Evolutionary conservation across 2,888 invertebrate genomes (phyloP), one percentile per base, ranked within the genome.

Genomic region (Conus canariensis): DNA sequence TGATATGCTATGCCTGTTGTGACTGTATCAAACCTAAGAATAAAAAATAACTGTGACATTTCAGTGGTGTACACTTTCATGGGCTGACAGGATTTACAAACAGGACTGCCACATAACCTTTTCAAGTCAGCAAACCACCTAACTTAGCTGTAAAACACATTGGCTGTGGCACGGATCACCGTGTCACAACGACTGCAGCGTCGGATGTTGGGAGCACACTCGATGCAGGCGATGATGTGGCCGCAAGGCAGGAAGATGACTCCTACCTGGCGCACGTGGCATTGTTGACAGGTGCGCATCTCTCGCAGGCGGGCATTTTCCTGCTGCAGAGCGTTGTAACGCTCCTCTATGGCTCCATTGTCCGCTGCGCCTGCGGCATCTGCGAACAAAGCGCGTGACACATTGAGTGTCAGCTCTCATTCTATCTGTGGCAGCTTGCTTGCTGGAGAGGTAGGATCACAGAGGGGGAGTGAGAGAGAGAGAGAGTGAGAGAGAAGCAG

Each of bases 181-280:
- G 83, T 74, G 59, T 83, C 83, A 67, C 91, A 91, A 8, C 90
- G 25, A 4, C 56, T 25, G 85, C 91, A 91, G 10, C 60, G 67
- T 8, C 82, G 45, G 19, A 90, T 90, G 19, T 8, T 30, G 22
- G 90, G 90, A 7, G 90, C 90, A 70, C 91, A 91, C 5, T 64
- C 58, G 19, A 90, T 74, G 77, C 91, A 91, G 4, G 91, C 91
- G 16, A 91, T 85, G 22, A 91, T 90, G 83, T 91, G 91, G 12
- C 91, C 91, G 90, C 91, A 91, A 8, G 91, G 91, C 30, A 91
- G 64, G 59, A 70, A 91, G 59, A 91, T 88, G 77, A 90, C 90
- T 45, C 85, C 88, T 22, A 91, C 88, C 7, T 85, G 70, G n/a
- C 83, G 25, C 10, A 58, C 45, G 1, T 45, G 86, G 30, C 91